Percentiles rank a stretch among this genome's conserved stretches.
Evolutionary conservation across 1,140 invertebrate genomes (phyloP).

Genomic region (Drosophila elegans): DNA sequence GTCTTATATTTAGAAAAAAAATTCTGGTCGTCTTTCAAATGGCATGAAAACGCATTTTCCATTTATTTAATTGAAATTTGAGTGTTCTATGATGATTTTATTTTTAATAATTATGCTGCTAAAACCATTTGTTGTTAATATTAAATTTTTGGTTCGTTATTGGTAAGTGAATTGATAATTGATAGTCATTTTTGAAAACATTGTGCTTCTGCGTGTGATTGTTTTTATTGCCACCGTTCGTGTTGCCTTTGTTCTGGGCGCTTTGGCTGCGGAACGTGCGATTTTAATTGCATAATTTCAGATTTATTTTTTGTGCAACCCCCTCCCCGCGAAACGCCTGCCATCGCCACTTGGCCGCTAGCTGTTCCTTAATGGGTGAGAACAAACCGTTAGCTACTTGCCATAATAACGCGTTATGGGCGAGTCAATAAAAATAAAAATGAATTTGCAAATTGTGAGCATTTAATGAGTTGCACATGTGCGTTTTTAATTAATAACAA

Average conservation of each 20-base stretch:
- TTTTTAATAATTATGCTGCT: no score
- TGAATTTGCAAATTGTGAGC: slow-evolving; percentile 69
- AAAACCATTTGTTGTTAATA: no score
- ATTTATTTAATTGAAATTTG: no score
- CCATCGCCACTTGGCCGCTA: slow-evolving; percentile 15
- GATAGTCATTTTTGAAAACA: neutral
- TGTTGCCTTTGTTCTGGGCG: slow-evolving; percentile 18
- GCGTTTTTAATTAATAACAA: slow-evolving; percentile 74
- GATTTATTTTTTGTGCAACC: slow-evolving; percentile 68
- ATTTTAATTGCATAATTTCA: slow-evolving; percentile 74
- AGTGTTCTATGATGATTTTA: no score
- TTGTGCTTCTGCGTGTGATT: neutral
- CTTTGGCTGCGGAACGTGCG: slow-evolving; percentile 42
- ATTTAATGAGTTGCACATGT: slow-evolving; percentile 73
- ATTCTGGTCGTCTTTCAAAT: no score
- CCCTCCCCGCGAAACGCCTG: neutral
- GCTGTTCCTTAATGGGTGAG: slow-evolving; percentile 39
- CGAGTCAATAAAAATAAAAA: slow-evolving; percentile 78
- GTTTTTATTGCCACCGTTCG: neutral
- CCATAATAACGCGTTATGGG: slow-evolving; percentile 33
- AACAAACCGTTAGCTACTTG: slow-evolving; percentile 52
- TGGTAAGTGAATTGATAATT: neutral
- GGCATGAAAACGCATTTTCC: no score
- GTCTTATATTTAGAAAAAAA: no score
- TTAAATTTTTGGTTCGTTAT: no score